Conservation (phyloP, 2,888 invertebrate genomes). For the Xestia xanthographa region DNA sequence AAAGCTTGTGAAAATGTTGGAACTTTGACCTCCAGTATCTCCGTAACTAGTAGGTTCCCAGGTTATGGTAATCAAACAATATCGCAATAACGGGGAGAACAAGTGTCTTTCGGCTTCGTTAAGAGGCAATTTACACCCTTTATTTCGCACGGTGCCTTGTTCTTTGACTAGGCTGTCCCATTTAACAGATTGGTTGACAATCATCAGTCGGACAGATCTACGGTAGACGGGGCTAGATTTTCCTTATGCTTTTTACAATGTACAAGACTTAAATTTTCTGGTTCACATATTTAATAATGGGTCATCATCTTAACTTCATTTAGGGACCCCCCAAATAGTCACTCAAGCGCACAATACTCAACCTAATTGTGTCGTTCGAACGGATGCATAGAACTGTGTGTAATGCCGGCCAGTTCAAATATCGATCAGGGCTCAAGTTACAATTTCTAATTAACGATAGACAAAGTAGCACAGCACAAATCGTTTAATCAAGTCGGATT, state of each 20-base stretch:
- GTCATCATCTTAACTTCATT: neutral
- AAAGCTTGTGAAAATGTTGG: too few relatives aligned
- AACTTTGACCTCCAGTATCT: too few relatives aligned
- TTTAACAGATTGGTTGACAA: neutral
- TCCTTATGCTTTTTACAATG: neutral
- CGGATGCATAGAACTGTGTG: constrained; percentile 56
- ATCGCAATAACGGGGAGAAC: too few relatives aligned
- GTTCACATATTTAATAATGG: neutral
- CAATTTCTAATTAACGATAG: constrained; percentile 78
- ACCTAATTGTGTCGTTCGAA: constrained; percentile 63
- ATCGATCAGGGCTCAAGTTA: constrained; percentile 77
- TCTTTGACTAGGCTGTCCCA: neutral
- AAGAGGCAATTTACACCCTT: too few relatives aligned
- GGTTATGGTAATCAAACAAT: too few relatives aligned
- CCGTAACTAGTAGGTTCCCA: too few relatives aligned
- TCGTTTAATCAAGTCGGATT: constrained; percentile 75
- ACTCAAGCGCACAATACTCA: constrained; percentile 44
- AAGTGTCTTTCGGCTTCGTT: too few relatives aligned
- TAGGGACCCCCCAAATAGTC: constrained; percentile 22
- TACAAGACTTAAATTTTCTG: neutral
- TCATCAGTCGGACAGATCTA: neutral
- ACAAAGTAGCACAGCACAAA: constrained; percentile 70
- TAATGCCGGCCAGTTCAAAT: constrained; percentile 68
- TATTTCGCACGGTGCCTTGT: neutral
- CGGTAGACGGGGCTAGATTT: neutral